phyloP scores from a whole-genome alignment of 2,797 vertebrate species.

The Microtus obscurus region DNA sequence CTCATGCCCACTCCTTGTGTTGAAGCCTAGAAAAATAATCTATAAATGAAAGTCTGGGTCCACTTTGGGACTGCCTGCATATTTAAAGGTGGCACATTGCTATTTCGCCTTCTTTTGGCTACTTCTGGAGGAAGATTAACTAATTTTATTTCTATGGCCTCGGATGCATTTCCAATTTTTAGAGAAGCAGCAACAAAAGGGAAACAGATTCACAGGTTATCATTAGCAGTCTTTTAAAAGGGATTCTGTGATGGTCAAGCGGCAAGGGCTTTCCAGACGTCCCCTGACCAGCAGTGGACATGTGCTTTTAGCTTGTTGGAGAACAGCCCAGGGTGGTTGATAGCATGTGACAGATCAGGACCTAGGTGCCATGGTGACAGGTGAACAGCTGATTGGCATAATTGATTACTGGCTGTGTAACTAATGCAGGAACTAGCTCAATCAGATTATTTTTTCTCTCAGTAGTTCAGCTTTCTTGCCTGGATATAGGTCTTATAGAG shows the following conservation, averaged over 20 bases:
- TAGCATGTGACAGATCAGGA: background rate
- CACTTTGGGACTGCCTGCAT: slow-evolving; percentile 32
- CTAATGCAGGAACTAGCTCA: background rate
- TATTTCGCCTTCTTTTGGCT: background rate
- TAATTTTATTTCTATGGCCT: slow-evolving; percentile 60
- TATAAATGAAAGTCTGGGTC: slow-evolving; percentile 36
- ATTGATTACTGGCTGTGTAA: background rate
- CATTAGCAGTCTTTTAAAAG: slow-evolving; percentile 55
- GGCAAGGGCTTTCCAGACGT: slow-evolving; percentile 6
- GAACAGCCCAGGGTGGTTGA: background rate
- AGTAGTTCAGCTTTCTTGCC: background rate
- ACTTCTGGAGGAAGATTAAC: slow-evolving; percentile 57
- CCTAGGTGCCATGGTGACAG: background rate
- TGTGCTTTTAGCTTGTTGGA: background rate
- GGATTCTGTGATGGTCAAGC: background rate
- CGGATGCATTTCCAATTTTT: slow-evolving; percentile 51
- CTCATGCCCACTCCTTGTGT: background rate
- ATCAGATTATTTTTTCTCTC: background rate
- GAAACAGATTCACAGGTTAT: slow-evolving; percentile 52
- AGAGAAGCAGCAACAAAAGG: slow-evolving; percentile 59
- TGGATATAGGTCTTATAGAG: background rate
- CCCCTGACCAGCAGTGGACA: background rate
- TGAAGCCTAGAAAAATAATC: slow-evolving; percentile 12
- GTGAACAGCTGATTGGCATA: background rate
- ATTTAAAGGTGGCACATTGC: slow-evolving; percentile 4